phyloP scores from a whole-genome alignment of 2,797 vertebrate genomes.

The Phyllotis vaccarum region DNA sequence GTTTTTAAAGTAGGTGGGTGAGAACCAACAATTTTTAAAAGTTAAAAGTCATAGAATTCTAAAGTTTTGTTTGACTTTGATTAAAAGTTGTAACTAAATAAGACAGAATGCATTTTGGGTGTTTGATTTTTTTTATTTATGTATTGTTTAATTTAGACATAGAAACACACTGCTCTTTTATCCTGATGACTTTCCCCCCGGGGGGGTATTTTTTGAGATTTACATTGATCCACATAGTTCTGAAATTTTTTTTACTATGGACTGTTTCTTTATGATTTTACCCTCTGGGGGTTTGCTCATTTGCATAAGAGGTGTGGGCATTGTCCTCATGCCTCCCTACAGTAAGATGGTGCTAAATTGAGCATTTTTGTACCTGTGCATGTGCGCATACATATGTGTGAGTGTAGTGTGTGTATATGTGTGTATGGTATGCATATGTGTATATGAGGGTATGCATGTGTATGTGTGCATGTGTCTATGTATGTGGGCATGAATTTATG shows the following conservation, averaged over 20 bases:
- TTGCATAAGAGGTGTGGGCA: not conserved
- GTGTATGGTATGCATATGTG: not conserved
- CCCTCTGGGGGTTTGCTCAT: not conserved
- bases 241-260: not conserved
- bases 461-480: not conserved
- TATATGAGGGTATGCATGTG: too few relatives aligned
- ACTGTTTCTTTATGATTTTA: not conserved
- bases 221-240: not conserved
- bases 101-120: not conserved
- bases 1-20: not conserved
- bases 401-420: not conserved
- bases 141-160: not conserved
- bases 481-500: not conserved
- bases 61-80: not conserved
- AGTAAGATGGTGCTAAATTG: not conserved
- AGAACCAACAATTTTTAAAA: not conserved
- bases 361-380: not conserved
- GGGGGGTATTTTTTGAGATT: not conserved
- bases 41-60: not conserved
- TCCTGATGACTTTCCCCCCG: not conserved
- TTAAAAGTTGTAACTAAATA: not conserved
- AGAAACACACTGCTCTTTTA: not conserved
- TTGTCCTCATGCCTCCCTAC: not conserved
- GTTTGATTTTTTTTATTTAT: not conserved
- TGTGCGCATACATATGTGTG: fast-evolving